These are phyloP conservation scores for Tangara arthus DNA, from an alignment of 2,797 vertebrate genomes.

Conservation along the genomic window DNA sequence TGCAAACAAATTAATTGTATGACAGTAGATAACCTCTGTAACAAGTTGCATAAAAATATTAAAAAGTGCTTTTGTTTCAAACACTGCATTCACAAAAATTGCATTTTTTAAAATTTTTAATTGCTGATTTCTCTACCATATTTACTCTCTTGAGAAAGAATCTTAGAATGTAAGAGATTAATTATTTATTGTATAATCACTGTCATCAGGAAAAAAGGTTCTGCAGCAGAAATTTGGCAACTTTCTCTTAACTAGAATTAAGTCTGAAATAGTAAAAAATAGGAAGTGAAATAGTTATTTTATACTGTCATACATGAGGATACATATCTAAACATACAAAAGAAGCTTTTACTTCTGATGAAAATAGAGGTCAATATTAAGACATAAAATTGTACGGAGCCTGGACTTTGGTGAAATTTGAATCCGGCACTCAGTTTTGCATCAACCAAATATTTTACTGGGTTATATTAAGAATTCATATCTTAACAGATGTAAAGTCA, in stretches of 20 bases:
- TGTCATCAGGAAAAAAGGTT: neutral
- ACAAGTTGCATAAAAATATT: neutral
- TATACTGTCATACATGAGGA: neutral
- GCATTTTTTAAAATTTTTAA: neutral
- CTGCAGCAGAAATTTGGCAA: neutral
- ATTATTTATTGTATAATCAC: neutral
- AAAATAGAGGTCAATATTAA: neutral
- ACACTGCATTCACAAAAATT: neutral
- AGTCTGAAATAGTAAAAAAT: neutral
- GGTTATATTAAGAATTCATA: neutral
- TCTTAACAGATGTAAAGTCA: neutral
- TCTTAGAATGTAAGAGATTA: neutral
- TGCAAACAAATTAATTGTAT: neutral
- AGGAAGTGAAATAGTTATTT: neutral
- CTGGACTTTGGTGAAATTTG: neutral
- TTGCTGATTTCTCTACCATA: neutral
- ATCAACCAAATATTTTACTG: neutral
- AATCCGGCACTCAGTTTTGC: neutral
- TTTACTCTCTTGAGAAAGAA: neutral
- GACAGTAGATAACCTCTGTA: neutral
- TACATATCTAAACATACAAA: neutral
- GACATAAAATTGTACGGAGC: fast-evolving
- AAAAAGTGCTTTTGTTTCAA: neutral
- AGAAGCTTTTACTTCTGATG: neutral
- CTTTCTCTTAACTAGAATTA: neutral